Conservation (phyloP, 2,113 vertebrate species). For the Brienomyrus brachyistius region DNA sequence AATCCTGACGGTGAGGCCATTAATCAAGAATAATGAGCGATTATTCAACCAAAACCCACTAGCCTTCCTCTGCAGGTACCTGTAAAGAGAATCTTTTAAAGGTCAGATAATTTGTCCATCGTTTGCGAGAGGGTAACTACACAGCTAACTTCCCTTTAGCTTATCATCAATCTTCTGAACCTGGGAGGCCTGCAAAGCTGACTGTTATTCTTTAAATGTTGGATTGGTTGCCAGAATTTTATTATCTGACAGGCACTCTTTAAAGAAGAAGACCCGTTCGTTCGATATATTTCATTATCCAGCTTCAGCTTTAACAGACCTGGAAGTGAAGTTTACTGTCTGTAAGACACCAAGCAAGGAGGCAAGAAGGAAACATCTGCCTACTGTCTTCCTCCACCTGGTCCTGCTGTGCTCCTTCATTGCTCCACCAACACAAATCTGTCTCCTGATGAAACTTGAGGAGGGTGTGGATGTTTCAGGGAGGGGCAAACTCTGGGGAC, state of each 20-base stretch:
- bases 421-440: neutral
- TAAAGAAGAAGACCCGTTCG: neutral
- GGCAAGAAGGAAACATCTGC: neutral
- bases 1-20: neutral
- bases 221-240: neutral
- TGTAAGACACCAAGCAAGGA: neutral
- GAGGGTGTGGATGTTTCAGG: neutral
- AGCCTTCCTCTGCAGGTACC: constrained; percentile 12
- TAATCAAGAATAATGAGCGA: constrained; percentile 6
- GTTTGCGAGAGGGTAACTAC: constrained; percentile 5
- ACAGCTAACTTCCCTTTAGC: neutral
- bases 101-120: constrained; percentile 12
- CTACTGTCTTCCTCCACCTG: neutral
- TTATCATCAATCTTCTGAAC: constrained; percentile 3
- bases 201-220: neutral
- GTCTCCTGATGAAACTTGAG: neutral
- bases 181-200: neutral
- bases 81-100: constrained; percentile 12
- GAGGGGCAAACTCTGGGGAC: neutral
- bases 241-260: neutral
- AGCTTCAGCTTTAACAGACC: neutral
- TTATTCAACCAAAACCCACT: constrained; percentile 1
- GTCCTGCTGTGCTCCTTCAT: neutral
- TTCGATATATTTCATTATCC: neutral
- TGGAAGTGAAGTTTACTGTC: neutral